Percentiles rank a stretch among this genome's conserved stretches.
These are phyloP conservation scores for Neodon shergylaensis DNA, from an alignment of 2,113 vertebrate genomes.

Conservation along the genomic window DNA sequence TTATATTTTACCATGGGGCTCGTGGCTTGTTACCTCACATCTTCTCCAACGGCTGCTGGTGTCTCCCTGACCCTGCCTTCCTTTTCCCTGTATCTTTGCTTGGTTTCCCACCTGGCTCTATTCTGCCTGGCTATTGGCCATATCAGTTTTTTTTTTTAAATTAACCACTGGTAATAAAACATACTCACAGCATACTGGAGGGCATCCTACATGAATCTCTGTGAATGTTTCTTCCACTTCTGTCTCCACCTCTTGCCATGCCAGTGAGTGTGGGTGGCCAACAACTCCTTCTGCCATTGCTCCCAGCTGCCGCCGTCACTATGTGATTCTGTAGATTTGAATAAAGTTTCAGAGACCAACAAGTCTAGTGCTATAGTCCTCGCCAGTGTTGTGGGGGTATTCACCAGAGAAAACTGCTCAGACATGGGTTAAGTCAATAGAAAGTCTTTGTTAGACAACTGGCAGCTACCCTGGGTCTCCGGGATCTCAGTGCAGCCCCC, in stretches of 20 bases:
- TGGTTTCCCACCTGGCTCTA: no score
- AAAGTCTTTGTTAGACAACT: background rate
- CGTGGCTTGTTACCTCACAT: no score
- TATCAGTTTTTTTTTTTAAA: no score
- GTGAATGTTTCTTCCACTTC: background rate
- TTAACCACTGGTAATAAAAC: no score
- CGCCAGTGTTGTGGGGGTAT: background rate
- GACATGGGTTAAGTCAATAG: background rate
- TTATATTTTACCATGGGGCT: no score
- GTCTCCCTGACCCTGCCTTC: no score
- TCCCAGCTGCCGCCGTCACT: background rate
- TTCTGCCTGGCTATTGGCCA: no score
- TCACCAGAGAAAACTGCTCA: background rate
- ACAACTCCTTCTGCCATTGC: background rate
- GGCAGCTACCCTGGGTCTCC: background rate
- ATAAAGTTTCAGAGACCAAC: background rate
- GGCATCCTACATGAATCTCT: background rate
- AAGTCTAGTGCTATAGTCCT: background rate
- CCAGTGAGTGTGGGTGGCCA: background rate
- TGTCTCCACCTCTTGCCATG: background rate
- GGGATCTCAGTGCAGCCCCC: background rate
- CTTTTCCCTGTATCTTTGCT: no score
- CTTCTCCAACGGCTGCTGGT: no score
- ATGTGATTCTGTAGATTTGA: background rate
- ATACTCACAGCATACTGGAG: no score